A percentile compares a stretch with the other conserved stretches of the same genome.
phyloP scores from a whole-genome alignment of 1,140 invertebrate species.

The Temnothorax nylanderi region DNA sequence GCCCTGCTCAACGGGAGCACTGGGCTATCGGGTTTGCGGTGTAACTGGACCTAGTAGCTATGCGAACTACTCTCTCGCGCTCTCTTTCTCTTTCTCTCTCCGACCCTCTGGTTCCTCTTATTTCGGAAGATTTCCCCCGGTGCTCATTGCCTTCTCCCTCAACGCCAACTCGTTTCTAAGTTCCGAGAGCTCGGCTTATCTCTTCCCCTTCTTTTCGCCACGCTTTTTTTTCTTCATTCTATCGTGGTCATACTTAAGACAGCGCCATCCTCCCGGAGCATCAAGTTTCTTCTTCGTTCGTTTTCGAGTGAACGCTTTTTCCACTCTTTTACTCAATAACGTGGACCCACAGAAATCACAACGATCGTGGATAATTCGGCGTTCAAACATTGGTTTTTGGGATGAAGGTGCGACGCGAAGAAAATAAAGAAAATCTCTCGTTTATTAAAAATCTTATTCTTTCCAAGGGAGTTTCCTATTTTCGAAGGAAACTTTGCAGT shows the following conservation, averaged over 20 bases:
- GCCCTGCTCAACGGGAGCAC: constrained; percentile 64
- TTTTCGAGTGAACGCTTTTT: constrained; percentile 23
- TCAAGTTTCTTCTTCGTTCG: constrained; percentile 46
- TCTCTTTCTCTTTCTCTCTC: neutral
- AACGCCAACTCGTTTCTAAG: constrained; percentile 73
- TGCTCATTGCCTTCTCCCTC: constrained; percentile 77
- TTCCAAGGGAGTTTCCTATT: neutral
- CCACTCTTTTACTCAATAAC: constrained; percentile 3
- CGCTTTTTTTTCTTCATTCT: neutral
- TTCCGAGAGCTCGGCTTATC: constrained; percentile 72
- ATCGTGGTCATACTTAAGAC: constrained; percentile 37
- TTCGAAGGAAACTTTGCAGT: neutral
- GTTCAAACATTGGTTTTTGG: constrained; percentile 25
- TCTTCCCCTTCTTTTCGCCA: constrained; percentile 47
- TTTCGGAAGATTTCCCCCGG: constrained; percentile 76
- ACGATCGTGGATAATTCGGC: constrained; percentile 5
- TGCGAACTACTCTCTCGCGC: constrained; percentile 60
- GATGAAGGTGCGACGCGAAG: neutral
- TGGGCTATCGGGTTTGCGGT: constrained; percentile 77
- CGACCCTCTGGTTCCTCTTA: constrained; percentile 68
- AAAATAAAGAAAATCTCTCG: neutral
- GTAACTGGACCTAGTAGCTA: constrained; percentile 73
- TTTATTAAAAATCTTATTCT: neutral
- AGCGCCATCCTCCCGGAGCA: constrained; percentile 12
- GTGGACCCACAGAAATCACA: constrained; percentile 27